Evolutionary conservation across 2,797 vertebrate species (phyloP).

Genomic region (Falco concolor): DNA sequence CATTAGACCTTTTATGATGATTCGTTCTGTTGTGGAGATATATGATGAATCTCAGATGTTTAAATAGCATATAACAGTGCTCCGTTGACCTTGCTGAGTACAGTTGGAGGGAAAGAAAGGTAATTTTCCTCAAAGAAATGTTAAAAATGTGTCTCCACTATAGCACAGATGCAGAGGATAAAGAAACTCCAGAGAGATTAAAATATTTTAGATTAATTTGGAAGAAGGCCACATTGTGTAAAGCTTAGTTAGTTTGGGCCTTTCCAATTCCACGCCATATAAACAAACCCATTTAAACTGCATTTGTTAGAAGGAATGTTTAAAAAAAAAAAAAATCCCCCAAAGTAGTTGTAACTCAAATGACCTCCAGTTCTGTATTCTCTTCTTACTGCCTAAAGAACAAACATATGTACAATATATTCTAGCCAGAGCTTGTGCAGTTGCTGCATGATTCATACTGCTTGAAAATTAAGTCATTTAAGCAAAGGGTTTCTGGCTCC

Average conservation of each 20-base stretch:
- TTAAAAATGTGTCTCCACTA: slow-evolving; percentile 63
- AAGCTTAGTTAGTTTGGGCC: slow-evolving; percentile 46
- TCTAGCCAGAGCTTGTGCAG: background rate
- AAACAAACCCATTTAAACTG: slow-evolving; percentile 57
- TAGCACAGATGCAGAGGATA: slow-evolving; percentile 64
- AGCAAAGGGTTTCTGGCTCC: background rate
- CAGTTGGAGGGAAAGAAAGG: slow-evolving; percentile 43
- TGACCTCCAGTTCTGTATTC: slow-evolving; percentile 53
- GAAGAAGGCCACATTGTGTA: slow-evolving; percentile 53
- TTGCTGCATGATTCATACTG: slow-evolving; percentile 31
- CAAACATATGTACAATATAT: slow-evolving; percentile 27
- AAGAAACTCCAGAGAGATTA: slow-evolving; percentile 67
- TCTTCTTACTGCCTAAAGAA: slow-evolving; percentile 44
- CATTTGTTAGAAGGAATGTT: slow-evolving; percentile 45
- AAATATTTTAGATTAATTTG: slow-evolving; percentile 67
- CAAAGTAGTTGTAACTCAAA: slow-evolving; percentile 57
- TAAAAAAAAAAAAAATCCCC: background rate
- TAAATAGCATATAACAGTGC: slow-evolving; percentile 56
- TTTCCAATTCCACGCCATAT: slow-evolving; percentile 40
- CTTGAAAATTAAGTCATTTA: slow-evolving; percentile 51
- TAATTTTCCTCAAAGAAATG: slow-evolving; percentile 66
- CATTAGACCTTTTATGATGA: slow-evolving; percentile 63
- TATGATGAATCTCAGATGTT: slow-evolving; percentile 68
- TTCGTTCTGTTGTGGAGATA: slow-evolving; percentile 64
- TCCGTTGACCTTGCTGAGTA: slow-evolving; percentile 59